phyloP scores from a whole-genome alignment of 2,797 vertebrate genomes.

The Calcarius lapponicus region DNA sequence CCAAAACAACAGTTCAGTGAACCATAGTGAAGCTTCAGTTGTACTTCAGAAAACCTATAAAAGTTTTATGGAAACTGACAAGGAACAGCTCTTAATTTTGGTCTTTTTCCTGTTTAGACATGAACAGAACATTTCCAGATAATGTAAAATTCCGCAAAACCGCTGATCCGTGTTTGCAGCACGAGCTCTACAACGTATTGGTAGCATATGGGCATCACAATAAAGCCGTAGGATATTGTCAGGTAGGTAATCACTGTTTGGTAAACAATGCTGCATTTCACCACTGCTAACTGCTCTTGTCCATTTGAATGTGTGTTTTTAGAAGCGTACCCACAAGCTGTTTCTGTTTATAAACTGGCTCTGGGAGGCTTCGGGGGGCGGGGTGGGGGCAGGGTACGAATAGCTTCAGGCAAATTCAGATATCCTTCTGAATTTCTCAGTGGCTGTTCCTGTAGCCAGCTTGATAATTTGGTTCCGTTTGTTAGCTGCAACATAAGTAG shows the following conservation, averaged over 20 bases:
- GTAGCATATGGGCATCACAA: slow-evolving; percentile 92
- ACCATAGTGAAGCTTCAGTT: not conserved
- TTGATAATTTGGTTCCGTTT: not conserved
- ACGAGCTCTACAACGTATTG: slow-evolving; percentile 86
- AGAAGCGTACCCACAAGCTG: not conserved
- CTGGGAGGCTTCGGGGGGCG: too few species aligned
- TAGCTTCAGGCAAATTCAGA: not conserved
- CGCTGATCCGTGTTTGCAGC: slow-evolving; percentile 85
- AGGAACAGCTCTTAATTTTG: not conserved
- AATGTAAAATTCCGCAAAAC: slow-evolving; percentile 87
- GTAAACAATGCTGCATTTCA: not conserved
- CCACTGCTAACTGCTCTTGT: not conserved
- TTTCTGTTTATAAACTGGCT: not conserved
- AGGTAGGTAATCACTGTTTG: slow-evolving; percentile 77
- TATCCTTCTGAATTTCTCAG: not conserved
- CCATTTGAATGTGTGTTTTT: not conserved
- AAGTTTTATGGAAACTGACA: not conserved
- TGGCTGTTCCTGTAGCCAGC: not conserved
- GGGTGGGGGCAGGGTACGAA: accelerated
- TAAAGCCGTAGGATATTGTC: slow-evolving; percentile 90
- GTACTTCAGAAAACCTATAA: not conserved
- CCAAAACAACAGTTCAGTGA: not conserved
- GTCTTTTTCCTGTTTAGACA: slow-evolving; percentile 75
- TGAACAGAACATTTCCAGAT: slow-evolving; percentile 96
- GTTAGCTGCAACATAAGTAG: not conserved